A percentile compares a stretch with the other conserved stretches of the same genome.
phyloP scores from a whole-genome alignment of 2,888 invertebrate genomes.

The Spodoptera exigua region DNA sequence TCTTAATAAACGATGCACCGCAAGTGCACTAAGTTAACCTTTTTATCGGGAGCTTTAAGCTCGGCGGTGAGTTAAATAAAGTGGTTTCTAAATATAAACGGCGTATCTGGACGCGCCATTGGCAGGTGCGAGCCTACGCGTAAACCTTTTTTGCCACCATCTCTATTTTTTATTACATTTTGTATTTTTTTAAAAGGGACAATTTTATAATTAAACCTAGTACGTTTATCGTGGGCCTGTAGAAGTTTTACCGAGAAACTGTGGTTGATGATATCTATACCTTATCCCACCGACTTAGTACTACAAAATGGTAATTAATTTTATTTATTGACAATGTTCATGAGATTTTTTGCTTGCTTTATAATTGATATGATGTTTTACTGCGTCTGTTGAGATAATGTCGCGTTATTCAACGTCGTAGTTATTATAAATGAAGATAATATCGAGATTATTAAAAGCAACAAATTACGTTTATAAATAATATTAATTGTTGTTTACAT shows the following conservation, averaged over 20 bases:
- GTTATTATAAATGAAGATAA: slow-evolving; percentile 31
- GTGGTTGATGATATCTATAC: slow-evolving; percentile 74
- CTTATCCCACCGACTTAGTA: slow-evolving; percentile 68
- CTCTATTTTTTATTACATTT: slow-evolving; percentile 73
- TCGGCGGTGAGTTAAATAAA: slow-evolving; percentile 87
- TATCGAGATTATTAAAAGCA: slow-evolving; percentile 30
- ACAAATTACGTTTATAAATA: slow-evolving; percentile 37
- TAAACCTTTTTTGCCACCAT: slow-evolving; percentile 77
- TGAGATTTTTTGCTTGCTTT: slow-evolving; percentile 46
- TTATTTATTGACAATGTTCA: slow-evolving; percentile 60
- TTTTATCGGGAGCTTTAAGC: slow-evolving; percentile 85
- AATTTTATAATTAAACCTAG: slow-evolving; percentile 86
- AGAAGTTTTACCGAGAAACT: slow-evolving; percentile 77
- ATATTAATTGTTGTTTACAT: slow-evolving; percentile 29
- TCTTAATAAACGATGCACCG: slow-evolving; percentile 83
- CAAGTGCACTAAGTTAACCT: slow-evolving; percentile 81
- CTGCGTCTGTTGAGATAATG: slow-evolving; percentile 43
- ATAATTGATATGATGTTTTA: slow-evolving; percentile 58
- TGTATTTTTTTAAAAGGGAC: slow-evolving; percentile 76
- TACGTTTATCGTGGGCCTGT: slow-evolving; percentile 74
- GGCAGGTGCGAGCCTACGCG: slow-evolving; percentile 85
- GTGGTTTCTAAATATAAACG: slow-evolving; percentile 89
- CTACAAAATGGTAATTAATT: slow-evolving; percentile 71
- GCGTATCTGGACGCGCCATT: slow-evolving; percentile 86
- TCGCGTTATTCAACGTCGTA: slow-evolving; percentile 41